phyloP scores from a whole-genome alignment of 2,113 vertebrate species.

The Cryptotis parvus region DNA sequence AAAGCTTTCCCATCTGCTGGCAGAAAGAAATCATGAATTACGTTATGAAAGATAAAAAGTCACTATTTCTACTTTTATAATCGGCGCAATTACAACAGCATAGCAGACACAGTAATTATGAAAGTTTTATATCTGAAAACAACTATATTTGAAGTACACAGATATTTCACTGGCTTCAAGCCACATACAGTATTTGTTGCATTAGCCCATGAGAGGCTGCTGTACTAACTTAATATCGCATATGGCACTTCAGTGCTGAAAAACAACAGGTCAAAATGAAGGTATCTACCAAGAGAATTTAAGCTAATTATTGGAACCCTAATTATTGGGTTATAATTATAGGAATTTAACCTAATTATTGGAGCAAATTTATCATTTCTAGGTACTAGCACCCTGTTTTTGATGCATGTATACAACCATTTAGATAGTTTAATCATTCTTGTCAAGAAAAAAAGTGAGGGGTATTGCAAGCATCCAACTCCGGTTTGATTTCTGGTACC shows the following conservation, averaged over 20 bases:
- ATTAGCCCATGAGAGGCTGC: slow-evolving; percentile 22
- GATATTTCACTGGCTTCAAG: slow-evolving; percentile 51
- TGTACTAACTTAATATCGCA: slow-evolving; percentile 59
- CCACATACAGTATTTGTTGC: slow-evolving; percentile 40
- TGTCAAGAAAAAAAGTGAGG: not conserved
- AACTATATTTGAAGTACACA: slow-evolving; percentile 24
- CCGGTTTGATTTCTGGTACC: too few relatives aligned
- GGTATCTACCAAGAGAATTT: slow-evolving; percentile 38
- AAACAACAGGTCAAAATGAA: slow-evolving; percentile 57
- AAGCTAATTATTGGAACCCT: not conserved
- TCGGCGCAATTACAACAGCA: slow-evolving; percentile 44
- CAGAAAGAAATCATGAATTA: slow-evolving; percentile 69
- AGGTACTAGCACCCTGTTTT: not conserved
- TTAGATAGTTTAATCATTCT: slow-evolving; percentile 44
- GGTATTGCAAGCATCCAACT: too few relatives aligned
- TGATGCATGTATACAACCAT: not conserved
- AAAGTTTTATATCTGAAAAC: slow-evolving; percentile 57
- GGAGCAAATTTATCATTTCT: slow-evolving; percentile 36
- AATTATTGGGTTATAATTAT: too few relatives aligned
- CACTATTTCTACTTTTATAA: slow-evolving; percentile 58
- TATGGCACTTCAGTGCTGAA: slow-evolving; percentile 37
- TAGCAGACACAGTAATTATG: not conserved
- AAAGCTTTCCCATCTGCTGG: slow-evolving; percentile 46
- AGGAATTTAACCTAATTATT: slow-evolving; percentile 22
- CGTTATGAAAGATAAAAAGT: slow-evolving; percentile 62